These are phyloP conservation scores for Pseudonaja textilis DNA, from an alignment of 2,113 vertebrate genomes.

Conservation along the genomic window DNA sequence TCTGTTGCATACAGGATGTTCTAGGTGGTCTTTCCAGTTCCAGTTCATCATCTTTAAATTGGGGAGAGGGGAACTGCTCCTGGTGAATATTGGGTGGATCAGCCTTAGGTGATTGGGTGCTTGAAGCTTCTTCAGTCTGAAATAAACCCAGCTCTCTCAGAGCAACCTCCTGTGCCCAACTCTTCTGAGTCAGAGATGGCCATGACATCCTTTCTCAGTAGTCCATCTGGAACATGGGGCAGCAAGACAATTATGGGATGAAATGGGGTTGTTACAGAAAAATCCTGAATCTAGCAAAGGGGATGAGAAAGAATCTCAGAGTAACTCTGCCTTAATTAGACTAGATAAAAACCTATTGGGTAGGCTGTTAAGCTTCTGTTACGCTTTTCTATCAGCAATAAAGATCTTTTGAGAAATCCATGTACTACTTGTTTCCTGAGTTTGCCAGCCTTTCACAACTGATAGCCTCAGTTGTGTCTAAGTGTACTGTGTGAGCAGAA, in stretches of 20 bases:
- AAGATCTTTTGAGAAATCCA: not conserved
- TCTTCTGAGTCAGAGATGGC: not conserved
- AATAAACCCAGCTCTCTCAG: not conserved
- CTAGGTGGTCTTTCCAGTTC: not conserved
- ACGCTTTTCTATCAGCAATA: not conserved
- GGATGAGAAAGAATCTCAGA: not conserved
- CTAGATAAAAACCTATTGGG: too few relatives aligned
- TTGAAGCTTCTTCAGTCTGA: not conserved
- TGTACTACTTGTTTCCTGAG: not conserved
- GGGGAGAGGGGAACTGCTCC: not conserved
- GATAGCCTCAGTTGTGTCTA: not conserved
- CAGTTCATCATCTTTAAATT: not conserved
- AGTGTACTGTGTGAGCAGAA: not conserved
- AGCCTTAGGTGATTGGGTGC: not conserved
- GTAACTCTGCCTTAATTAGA: not conserved
- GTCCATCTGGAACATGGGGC: not conserved
- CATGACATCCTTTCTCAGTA: not conserved
- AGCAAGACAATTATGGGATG: not conserved
- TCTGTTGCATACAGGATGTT: not conserved
- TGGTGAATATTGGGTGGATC: not conserved
- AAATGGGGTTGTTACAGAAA: not conserved
- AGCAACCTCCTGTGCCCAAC: not conserved
- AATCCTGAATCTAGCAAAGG: not conserved
- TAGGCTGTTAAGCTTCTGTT: not conserved
- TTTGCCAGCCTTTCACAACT: too few relatives aligned